These are phyloP conservation scores for Paramormyrops hopkinsi DNA, from an alignment of 2,797 vertebrate genomes.

Conservation along the genomic window DNA sequence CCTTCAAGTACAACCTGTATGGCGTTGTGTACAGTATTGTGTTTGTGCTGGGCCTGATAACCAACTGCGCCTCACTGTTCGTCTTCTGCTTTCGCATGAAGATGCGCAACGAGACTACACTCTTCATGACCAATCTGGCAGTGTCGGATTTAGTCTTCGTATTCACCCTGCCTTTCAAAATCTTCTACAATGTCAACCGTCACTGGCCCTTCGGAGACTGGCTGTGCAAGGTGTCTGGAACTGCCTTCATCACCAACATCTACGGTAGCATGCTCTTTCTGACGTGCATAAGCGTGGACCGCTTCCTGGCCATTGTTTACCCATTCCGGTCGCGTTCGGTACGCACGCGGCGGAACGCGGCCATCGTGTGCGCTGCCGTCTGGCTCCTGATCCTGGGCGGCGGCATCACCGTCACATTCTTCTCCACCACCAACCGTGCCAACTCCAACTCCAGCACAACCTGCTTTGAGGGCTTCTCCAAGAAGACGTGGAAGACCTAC, in stretches of 20 bases:
- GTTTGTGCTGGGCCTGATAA: slow-evolving; percentile 86
- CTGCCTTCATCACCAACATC: slow-evolving; percentile 94
- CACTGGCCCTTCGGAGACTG: slow-evolving; percentile 94
- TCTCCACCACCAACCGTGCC: slow-evolving; percentile 87
- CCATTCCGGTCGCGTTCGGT: slow-evolving; percentile 86
- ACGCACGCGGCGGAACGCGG: slow-evolving; percentile 80
- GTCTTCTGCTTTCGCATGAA: slow-evolving; percentile 95
- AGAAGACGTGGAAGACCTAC: slow-evolving; percentile 91
- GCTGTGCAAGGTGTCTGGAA: slow-evolving; percentile 90
- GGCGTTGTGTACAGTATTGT: slow-evolving; percentile 90
- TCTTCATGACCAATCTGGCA: slow-evolving; percentile 95
- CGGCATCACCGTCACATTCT: slow-evolving; percentile 89
- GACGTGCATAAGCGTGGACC: slow-evolving; percentile 93
- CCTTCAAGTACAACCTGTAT: slow-evolving; percentile 95
- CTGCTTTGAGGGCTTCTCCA: slow-evolving; percentile 95
- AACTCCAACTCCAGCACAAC: slow-evolving; percentile 79
- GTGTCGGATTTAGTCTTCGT: slow-evolving; percentile 91
- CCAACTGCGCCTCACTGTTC: slow-evolving; percentile 91
- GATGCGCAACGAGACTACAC: slow-evolving; percentile 86
- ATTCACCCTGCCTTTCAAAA: slow-evolving; percentile 92
- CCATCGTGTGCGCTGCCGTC: slow-evolving; percentile 80
- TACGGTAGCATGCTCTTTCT: slow-evolving; percentile 97
- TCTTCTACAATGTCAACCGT: slow-evolving; percentile 93
- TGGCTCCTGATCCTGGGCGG: slow-evolving; percentile 92
- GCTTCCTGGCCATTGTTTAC: slow-evolving; percentile 92